Base-by-base conservation (phyloP, 2,797 vertebrate species). In the Typhlichthys subterraneus region DNA sequence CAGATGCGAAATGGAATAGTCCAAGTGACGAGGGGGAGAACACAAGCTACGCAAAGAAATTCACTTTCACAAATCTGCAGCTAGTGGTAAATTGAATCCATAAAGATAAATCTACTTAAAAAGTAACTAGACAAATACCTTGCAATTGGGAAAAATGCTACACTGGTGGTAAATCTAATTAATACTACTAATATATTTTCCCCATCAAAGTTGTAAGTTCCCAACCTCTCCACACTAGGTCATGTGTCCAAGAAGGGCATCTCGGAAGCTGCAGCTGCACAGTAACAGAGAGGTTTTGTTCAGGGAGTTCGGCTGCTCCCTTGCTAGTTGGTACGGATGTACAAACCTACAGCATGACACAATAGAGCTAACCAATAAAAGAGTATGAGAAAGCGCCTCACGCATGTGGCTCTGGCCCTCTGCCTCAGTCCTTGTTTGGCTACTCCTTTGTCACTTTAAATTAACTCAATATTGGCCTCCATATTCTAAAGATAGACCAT, bases 271-370 rank as follows among this genome's bases (percentile, higher is more conserved):
- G 84, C 90, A 93, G 91, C 90, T 92, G 90, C 86, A 87, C 84
- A 71, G 68, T 88, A 75, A 86, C 90, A 91, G 90, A 87, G 86
- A 82, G 80, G 88, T 90, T 92, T 94, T 92, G 91, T 94, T 92
- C 74, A 63, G 76, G 75, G 74, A 60, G 69, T 59, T 23, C 76
- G 46, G 82, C 88, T 90, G 82, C 73, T 78, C 50, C 83, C 80
- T 72, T 86, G 87, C 83, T 90, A 91, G 82, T 69, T 93, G 88
- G 91, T 83, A 77, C 82, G 83, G 83, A 89, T 89, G 87, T 80
- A 67, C 79, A 90, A 79, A 77, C 38, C 57, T 56, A 72, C 63
- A 77, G 55, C 70, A 75, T 70, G 66, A 63, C 63, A 57, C 66
- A 73, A 59, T 15, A 62, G 50, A 38, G 33, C 61, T 54, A 15